Base-by-base conservation (phyloP, 2,888 invertebrate genomes). In the Hirtodrosophila confusa region DNA sequence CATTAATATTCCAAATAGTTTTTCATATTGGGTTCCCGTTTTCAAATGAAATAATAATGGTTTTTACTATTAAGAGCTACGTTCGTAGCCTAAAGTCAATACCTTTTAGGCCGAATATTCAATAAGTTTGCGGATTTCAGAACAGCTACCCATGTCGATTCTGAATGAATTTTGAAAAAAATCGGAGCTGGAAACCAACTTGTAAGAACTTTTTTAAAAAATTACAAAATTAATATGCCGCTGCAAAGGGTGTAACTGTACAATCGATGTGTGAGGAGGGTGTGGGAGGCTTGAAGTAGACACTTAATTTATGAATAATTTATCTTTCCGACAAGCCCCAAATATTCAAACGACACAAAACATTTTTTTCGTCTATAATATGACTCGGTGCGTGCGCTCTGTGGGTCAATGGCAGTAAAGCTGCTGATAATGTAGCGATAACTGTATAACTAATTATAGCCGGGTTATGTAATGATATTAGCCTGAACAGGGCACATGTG, bases 401-500 rank as follows among this genome's bases (percentile, higher is more conserved):
- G 54, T 62, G 40, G 71, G 71, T 70, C 71, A 71, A 50, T 45
- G 70, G 45, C 48, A 58, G 44, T 11, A 45, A 51, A 48, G 37
- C 35, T 24, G 0, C 50, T 51, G 73, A 73, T 69, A 58, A 58
- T 36, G 35, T 40, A 33, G 50, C 50, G 54, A 64, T 74, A 64
- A 44, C 24, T 54, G 11, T 35, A 43, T 36, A 47, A 55, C 56
- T 69, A 64, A 74, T 69, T 57, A 57, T 44, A 36, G 39, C 24
- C 24, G 23, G 23, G 55, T 58, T 63, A 56, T 57, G 44, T 54
- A 57, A 73, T 65, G 40, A 45, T 53, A 58, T 73, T 73, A 65
- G 54, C 27, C 17, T 33, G 17, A 53, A 23, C 9, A 5, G 54
- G 36, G 33, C 47, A 55, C 49, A 57, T 53, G 53, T 6, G 27